A percentile compares a stretch with the other conserved stretches of the same genome.
Evolutionary conservation across 2,797 vertebrate genomes (phyloP).

Genomic region (Microchirus variegatus): DNA sequence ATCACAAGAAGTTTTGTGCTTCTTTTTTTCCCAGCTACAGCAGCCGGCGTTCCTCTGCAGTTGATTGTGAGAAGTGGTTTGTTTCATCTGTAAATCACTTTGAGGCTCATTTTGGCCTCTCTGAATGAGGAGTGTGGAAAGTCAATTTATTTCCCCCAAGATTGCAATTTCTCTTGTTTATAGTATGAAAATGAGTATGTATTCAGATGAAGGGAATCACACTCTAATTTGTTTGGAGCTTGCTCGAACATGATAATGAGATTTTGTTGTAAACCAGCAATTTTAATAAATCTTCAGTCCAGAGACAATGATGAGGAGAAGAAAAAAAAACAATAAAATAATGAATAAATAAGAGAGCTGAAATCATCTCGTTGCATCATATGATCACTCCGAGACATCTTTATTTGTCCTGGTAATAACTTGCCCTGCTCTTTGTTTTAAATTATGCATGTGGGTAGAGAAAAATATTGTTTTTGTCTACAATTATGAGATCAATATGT

Average conservation of each 20-base stretch:
- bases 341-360: conserved; percentile 5
- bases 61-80: conserved; percentile 52
- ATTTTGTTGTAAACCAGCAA: conserved; percentile 59
- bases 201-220: conserved; percentile 63
- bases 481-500: conserved; percentile 8
- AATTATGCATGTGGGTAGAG: conserved; percentile 23
- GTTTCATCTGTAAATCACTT: conserved; percentile 49
- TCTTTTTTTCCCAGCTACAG: conserved; percentile 8
- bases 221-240: conserved; percentile 66
- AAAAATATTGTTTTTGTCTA: conserved; percentile 8
- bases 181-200: conserved; percentile 68
- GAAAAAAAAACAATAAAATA: conserved; percentile 37
- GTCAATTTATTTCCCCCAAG: conserved; percentile 68
- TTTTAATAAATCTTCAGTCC: conserved; percentile 53
- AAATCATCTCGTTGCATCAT: conserved; percentile 32
- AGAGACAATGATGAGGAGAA: conserved; percentile 32
- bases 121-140: conserved; percentile 50
- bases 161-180: conserved; percentile 72
- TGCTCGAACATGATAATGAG: conserved; percentile 67
- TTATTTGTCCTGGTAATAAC: conserved; percentile 28
- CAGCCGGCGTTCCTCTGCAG: conserved; percentile 32
- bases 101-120: conserved; percentile 57
- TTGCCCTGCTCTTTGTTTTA: conserved; percentile 10
- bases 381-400: conserved; percentile 2
- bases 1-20: conserved; percentile 30